A percentile compares a stretch with the other conserved stretches of the same genome.
Evolutionary conservation across 2,888 invertebrate species (phyloP).

Genomic region (Silvanus unidentatus): DNA sequence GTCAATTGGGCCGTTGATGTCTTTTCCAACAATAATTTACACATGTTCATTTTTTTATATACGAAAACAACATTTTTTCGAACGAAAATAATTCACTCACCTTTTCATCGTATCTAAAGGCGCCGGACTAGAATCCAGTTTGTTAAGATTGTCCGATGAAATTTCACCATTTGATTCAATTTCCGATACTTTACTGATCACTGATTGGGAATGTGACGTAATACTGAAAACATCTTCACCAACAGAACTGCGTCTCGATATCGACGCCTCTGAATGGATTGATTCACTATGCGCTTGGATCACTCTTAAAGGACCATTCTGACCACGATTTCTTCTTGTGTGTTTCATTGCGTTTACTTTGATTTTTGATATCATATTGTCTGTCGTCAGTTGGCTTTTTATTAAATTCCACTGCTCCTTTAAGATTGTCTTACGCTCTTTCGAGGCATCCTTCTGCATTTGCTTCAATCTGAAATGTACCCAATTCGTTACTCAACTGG

Average conservation of each 20-base stretch:
- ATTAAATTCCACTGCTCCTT: constrained; percentile 52
- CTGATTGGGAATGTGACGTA: constrained; percentile 27
- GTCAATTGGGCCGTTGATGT: constrained; percentile 2
- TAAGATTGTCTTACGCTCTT: constrained; percentile 50
- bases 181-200: constrained; percentile 24
- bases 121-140: too few relatives aligned
- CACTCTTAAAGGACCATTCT: constrained; percentile 51
- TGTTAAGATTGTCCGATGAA: too few relatives aligned
- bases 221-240: constrained; percentile 35
- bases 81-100: too few relatives aligned
- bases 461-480: constrained; percentile 49
- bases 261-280: constrained; percentile 36
- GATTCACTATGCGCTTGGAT: constrained; percentile 45
- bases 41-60: too few relatives aligned
- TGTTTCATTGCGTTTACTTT: constrained; percentile 40
- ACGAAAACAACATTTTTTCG: too few relatives aligned
- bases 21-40: too few relatives aligned
- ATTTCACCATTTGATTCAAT: constrained; percentile 17
- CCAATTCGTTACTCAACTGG: neutral
- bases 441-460: constrained; percentile 50
- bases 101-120: too few relatives aligned
- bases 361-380: constrained; percentile 48
- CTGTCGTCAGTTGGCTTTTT: constrained; percentile 49
- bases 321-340: constrained; percentile 36
- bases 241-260: constrained; percentile 34